A percentile compares a stretch with the other conserved stretches of the same genome.
These are phyloP conservation scores for Gadopsis bispinosus DNA, from an alignment of 2,797 vertebrate species.

Conservation along the genomic window DNA sequence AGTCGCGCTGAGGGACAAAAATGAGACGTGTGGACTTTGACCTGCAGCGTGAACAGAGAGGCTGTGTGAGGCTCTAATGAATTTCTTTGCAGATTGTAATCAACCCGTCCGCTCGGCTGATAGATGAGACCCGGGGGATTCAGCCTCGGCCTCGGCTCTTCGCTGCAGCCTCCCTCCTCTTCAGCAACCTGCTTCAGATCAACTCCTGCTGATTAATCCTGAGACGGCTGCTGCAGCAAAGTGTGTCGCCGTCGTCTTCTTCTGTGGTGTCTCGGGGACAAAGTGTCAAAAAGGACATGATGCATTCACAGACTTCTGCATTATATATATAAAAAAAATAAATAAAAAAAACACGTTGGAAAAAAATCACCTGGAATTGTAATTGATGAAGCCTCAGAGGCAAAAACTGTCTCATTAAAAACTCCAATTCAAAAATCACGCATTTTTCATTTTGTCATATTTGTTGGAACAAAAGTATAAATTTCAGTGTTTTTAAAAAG, in stretches of 20 bases:
- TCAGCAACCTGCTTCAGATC: slow-evolving; percentile 18
- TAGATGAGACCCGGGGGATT: slow-evolving; percentile 91
- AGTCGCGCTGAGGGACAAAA: not conserved
- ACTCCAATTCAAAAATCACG: not conserved
- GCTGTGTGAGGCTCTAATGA: slow-evolving; percentile 83
- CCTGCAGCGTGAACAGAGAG: not conserved
- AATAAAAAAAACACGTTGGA: too few species aligned
- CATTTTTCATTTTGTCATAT: not conserved
- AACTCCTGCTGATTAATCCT: slow-evolving; percentile 37
- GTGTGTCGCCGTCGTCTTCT: not conserved
- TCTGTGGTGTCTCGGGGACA: not conserved
- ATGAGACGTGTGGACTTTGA: not conserved
- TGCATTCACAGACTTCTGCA: not conserved
- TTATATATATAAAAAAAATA: too few species aligned
- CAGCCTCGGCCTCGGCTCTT: slow-evolving; percentile 24
- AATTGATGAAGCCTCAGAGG: too few species aligned
- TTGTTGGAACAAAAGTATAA: too few species aligned
- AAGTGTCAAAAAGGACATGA: not conserved
- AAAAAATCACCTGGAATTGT: too few species aligned
- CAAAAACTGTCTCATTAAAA: not conserved
- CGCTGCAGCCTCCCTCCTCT: slow-evolving; percentile 71
- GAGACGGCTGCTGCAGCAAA: not conserved
- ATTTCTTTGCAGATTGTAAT: slow-evolving; percentile 98
- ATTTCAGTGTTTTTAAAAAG: too few species aligned
- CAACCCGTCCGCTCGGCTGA: slow-evolving; percentile 93